Evolutionary conservation across 2,888 invertebrate species (phyloP).

Genomic region (Augochlorella aurata): DNA sequence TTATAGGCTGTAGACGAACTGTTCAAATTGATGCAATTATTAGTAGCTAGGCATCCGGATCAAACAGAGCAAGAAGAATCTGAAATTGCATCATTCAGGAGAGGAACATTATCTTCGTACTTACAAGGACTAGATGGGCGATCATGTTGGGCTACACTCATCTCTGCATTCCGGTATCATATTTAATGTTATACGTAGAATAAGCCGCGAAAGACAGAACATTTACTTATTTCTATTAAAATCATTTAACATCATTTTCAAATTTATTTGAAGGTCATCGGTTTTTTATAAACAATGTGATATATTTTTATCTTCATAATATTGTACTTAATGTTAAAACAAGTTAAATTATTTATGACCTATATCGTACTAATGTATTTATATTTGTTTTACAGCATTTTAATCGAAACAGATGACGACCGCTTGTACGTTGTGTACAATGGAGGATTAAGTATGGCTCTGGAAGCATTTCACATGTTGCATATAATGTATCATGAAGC

Average conservation of each 20-base stretch:
- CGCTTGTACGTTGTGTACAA: conserved; percentile 94
- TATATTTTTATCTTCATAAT: background rate
- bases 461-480: conserved; percentile 92
- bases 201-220: background rate
- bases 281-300: background rate
- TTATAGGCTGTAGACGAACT: conserved; percentile 93
- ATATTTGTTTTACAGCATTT: conserved; percentile 84
- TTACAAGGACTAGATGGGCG: conserved; percentile 94
- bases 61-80: conserved; percentile 89
- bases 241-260: background rate
- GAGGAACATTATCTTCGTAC: conserved; percentile 93
- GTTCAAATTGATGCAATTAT: conserved; percentile 93
- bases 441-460: conserved; percentile 88
- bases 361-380: background rate
- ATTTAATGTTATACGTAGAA: background rate
- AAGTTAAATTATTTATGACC: background rate
- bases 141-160: conserved; percentile 96
- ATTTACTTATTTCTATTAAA: background rate
- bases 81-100: conserved; percentile 92
- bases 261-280: background rate
- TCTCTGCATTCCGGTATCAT: conserved; percentile 87
- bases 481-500: conserved; percentile 97
- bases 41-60: conserved; percentile 92
- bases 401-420: conserved; percentile 95
- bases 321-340: background rate